A percentile compares a stretch with the other conserved stretches of the same genome.
Evolutionary conservation across 2,797 vertebrate genomes (phyloP).

Genomic region (Morus bassanus): DNA sequence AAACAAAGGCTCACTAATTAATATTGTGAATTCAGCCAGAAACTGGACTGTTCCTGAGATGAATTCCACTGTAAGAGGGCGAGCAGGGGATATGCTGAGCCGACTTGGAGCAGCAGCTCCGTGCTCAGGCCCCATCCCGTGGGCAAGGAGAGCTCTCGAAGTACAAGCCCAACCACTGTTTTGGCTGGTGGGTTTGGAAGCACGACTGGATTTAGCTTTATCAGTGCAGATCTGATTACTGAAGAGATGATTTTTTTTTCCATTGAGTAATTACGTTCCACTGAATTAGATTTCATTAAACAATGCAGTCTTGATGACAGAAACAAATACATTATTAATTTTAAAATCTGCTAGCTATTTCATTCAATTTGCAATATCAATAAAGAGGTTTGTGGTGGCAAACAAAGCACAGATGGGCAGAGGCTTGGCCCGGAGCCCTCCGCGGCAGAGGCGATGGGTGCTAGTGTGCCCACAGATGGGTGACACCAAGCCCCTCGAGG

Average conservation of each 20-base stretch:
- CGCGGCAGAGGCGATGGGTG: accelerated
- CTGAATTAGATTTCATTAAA: conserved; percentile 78
- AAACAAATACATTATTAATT: conserved; percentile 65
- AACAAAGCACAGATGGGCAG: accelerated
- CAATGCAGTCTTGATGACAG: conserved; percentile 76
- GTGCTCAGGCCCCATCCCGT: neutral
- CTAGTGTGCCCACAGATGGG: neutral
- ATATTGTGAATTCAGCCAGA: conserved; percentile 82
- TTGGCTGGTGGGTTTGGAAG: conserved; percentile 20
- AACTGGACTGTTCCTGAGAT: conserved; percentile 72
- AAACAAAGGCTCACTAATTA: conserved; percentile 79
- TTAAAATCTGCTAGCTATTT: conserved; percentile 18
- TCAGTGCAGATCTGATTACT: conserved; percentile 81
- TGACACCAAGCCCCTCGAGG: neutral
- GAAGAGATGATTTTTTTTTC: conserved; percentile 66
- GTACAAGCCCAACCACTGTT: neutral
- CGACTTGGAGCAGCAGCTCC: neutral
- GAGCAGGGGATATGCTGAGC: neutral
- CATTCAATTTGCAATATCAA: conserved; percentile 22
- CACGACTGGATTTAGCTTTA: conserved; percentile 80
- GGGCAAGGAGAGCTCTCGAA: neutral
- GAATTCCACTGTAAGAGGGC: conserved; percentile 74
- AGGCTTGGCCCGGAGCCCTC: neutral
- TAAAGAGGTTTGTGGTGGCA: neutral
- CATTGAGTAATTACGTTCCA: conserved; percentile 80